Percentiles rank a stretch among this genome's conserved stretches.
phyloP scores from a whole-genome alignment of 2,888 invertebrate species.

The Nephrotoma appendiculata region DNA sequence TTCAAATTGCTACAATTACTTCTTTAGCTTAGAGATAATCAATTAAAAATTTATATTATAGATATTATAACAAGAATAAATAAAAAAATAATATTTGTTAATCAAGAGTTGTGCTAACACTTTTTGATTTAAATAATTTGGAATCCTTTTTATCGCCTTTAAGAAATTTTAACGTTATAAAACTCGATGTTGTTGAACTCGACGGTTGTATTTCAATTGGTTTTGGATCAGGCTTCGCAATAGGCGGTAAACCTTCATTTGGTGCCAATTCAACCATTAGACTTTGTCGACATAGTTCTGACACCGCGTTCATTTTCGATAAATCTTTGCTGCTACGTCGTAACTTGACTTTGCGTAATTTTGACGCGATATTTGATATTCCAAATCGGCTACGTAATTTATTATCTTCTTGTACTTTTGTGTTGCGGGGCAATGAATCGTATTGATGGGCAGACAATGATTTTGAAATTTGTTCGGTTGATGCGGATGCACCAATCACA shows the following conservation, averaged over 20 bases:
- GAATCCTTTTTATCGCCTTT: neutral
- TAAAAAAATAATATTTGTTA: neutral
- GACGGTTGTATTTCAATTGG: neutral
- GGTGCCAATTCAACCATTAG: slow-evolving; percentile 43
- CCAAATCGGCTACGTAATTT: slow-evolving; percentile 32
- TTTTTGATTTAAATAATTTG: slow-evolving; percentile 1
- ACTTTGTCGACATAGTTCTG: slow-evolving; percentile 60
- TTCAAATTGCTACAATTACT: neutral
- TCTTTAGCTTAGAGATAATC: neutral
- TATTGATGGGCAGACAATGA: slow-evolving; percentile 26
- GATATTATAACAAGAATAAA: neutral
- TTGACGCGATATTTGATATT: slow-evolving; percentile 42
- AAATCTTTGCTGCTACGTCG: slow-evolving; percentile 21
- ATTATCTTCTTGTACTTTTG: slow-evolving; percentile 17
- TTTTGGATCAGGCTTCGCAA: neutral
- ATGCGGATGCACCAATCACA: slow-evolving; percentile 40
- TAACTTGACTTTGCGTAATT: slow-evolving; percentile 41
- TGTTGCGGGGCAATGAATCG: slow-evolving; percentile 37
- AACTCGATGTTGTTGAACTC: neutral
- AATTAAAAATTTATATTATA: neutral
- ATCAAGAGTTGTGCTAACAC: neutral
- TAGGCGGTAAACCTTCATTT: slow-evolving; percentile 6
- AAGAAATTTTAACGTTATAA: neutral
- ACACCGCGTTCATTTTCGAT: slow-evolving; percentile 43
- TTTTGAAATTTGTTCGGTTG: slow-evolving; percentile 16